Conservation (phyloP, 2,113 vertebrate species). For the Amblyornis subalaris region DNA sequence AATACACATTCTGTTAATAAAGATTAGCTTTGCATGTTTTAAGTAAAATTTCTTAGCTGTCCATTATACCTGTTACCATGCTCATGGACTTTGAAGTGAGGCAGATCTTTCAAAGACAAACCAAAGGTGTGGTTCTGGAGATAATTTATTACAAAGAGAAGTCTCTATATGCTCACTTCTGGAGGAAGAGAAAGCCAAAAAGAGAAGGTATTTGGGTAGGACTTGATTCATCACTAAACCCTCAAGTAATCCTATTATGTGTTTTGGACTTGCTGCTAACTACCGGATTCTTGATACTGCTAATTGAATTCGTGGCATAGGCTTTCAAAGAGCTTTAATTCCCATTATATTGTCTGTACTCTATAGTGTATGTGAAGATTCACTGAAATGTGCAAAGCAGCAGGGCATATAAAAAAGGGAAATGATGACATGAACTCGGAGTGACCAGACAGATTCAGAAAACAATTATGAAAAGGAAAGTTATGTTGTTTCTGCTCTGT, state of each 20-base stretch:
- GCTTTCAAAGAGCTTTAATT: constrained; percentile 4
- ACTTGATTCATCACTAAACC: neutral
- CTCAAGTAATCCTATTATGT: neutral
- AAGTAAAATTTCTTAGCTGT: neutral
- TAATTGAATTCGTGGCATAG: constrained; percentile 18
- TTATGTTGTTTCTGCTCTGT: neutral
- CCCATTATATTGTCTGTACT: neutral
- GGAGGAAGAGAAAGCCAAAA: neutral
- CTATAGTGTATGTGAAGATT: neutral
- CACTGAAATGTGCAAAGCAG: constrained; percentile 35
- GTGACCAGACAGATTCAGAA: neutral
- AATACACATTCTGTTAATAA: neutral
- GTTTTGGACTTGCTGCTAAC: neutral
- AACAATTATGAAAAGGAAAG: constrained; percentile 16
- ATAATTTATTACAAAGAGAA: neutral
- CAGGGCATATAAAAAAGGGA: constrained; percentile 3
- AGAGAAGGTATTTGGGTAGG: neutral
- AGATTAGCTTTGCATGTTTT: neutral
- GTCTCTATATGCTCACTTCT: neutral
- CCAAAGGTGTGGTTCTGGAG: neutral
- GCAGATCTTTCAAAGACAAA: neutral
- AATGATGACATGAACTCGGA: neutral
- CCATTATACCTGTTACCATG: neutral
- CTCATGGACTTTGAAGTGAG: neutral
- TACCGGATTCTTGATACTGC: neutral